Base-by-base conservation (phyloP, 2,888 invertebrate species). In the Ennomos quercinarius region DNA sequence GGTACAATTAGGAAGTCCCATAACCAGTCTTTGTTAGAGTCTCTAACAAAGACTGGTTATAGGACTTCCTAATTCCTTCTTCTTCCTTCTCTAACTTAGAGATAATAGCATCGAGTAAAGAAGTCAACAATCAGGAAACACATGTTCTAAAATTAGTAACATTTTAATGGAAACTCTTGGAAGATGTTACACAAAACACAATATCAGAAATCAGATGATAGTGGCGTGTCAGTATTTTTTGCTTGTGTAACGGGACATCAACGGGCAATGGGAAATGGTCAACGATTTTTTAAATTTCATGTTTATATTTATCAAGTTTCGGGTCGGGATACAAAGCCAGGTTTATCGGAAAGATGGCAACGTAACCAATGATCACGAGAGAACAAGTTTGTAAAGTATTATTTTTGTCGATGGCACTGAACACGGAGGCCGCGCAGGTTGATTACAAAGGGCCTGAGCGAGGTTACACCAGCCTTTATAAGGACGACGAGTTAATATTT, bases 391-490 rank as follows among this genome's bases (percentile, higher is more conserved):
- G 70, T 74, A 73, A 60, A 72, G 72, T 72, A 73, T 81, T 79
- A 81, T 84, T 83, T 84, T 78, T 73, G 77, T 80, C 72, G 84
- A 85, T 83, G 85, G 77, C 77, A 80, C 78, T 77, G 77, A 80
- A 68, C 67, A 61, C 67, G 67, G 83, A 78, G 89, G 89, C 90
- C 88, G 77, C 83, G 77, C 76, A 89, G 89, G 91, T 89, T 87
- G 84, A 80, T 81, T 81, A 84, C 80, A 79, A 88, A 90, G 91
- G 89, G 89, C 89, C 80, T 72, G 66, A 68, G 68, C 85, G 85
- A 91, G 88, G 90, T 87, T 86, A 84, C 66, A 74, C 66, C 68
- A 61, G 68, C 71, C 76, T 74, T 70, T 77, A 72, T 73, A 76
- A 68, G 72, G 73, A 71, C 67, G 62, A 34, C 63, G 50, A 63